Evolutionary conservation across 2,113 vertebrate species (phyloP).

Genomic region (Indicator indicator): DNA sequence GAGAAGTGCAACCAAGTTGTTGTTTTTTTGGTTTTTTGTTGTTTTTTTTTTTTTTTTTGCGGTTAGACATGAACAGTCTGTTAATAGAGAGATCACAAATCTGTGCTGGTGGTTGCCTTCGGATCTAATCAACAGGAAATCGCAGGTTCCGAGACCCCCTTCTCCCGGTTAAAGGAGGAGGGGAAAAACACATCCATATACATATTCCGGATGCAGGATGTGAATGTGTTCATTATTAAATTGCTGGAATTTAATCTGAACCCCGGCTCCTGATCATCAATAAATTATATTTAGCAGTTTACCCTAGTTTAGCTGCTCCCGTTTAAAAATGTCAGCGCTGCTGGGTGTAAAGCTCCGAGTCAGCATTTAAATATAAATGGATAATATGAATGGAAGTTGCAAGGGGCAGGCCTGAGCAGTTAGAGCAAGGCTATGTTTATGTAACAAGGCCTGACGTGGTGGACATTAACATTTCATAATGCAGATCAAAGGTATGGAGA

Average conservation of each 20-base stretch:
- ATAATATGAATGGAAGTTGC: constrained; percentile 57
- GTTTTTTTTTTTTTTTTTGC: constrained; percentile 51
- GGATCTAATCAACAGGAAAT: constrained; percentile 76
- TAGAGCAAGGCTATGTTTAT: constrained; percentile 69
- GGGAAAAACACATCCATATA: constrained; percentile 51
- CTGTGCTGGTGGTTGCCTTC: constrained; percentile 74
- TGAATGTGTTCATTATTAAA: constrained; percentile 71
- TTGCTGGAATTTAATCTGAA: constrained; percentile 71
- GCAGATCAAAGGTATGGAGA: constrained; percentile 76
- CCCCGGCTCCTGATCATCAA: constrained; percentile 66
- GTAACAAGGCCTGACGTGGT: constrained; percentile 59
- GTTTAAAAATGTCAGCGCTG: constrained; percentile 71
- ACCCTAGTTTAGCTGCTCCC: constrained; percentile 63
- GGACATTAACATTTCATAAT: constrained; percentile 80
- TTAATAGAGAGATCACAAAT: constrained; percentile 84
- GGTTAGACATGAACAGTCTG: constrained; percentile 82
- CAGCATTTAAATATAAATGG: constrained; percentile 65
- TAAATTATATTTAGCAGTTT: constrained; percentile 72
- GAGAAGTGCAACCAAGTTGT: constrained; percentile 81
- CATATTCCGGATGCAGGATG: constrained; percentile 56
- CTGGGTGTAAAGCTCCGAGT: constrained; percentile 62
- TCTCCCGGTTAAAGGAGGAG: constrained; percentile 48
- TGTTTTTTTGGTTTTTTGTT: too few relatives aligned
- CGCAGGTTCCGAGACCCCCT: constrained; percentile 62
- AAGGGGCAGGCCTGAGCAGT: constrained; percentile 33